Percentiles rank a stretch among this genome's conserved stretches.
phyloP scores from a whole-genome alignment of 1,140 invertebrate genomes.

The Sogatella furcifera region DNA sequence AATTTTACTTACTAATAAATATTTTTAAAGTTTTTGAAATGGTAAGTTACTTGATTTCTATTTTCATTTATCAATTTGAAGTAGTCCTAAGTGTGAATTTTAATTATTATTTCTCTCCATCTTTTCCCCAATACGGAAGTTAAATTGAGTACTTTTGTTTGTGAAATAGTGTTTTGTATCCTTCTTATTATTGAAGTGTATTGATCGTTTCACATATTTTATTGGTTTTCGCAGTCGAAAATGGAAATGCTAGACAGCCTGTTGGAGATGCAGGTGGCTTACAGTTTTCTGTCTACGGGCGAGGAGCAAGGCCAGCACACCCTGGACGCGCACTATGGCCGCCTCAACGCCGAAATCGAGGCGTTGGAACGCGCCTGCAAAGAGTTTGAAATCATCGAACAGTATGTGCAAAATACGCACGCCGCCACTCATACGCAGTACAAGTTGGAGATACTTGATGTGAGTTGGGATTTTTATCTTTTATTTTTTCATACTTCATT shows the following conservation, averaged over 20 bases:
- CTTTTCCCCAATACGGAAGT: no score
- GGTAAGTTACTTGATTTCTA: no score
- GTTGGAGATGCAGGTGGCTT: constrained; percentile 91
- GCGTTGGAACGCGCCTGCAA: constrained; percentile 55
- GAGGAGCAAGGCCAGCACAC: constrained; percentile 45
- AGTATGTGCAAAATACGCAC: constrained; percentile 82
- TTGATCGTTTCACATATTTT: no score
- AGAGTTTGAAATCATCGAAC: constrained; percentile 63
- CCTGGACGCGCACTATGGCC: constrained; percentile 81
- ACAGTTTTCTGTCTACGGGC: constrained; percentile 63
- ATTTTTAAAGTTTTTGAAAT: no score
- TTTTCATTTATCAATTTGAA: no score
- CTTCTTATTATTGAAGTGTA: no score
- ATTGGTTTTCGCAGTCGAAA: constrained; percentile 49
- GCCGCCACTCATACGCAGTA: constrained; percentile 71
- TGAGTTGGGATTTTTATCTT: constrained; percentile 26
- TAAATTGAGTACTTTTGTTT: no score
- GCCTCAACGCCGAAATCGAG: constrained; percentile 74
- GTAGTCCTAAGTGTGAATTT: no score
- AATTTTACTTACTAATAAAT: no score
- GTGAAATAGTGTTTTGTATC: no score
- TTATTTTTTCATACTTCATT: background rate
- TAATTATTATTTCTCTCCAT: no score
- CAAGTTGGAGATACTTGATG: constrained; percentile 60
- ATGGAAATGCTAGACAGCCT: constrained; percentile 83